These are phyloP conservation scores for Drosophila parthenogenetica DNA, from an alignment of 2,888 invertebrate species.

Conservation along the genomic window DNA sequence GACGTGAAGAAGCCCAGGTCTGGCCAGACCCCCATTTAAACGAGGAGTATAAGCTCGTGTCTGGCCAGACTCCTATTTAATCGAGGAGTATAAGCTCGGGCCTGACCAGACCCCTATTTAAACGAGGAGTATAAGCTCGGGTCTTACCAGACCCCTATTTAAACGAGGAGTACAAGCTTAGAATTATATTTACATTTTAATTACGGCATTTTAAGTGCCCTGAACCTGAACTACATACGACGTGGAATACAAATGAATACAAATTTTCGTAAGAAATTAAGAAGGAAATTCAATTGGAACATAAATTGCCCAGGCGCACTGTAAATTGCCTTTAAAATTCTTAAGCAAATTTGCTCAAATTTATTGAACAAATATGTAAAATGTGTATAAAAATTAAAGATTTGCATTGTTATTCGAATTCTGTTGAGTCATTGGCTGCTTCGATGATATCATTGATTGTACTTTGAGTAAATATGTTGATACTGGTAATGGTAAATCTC, in stretches of 20 bases:
- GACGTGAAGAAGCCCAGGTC: too few relatives aligned
- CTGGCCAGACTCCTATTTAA: too few relatives aligned
- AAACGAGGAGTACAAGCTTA: too few relatives aligned
- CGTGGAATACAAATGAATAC: neutral
- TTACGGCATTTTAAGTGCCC: conserved; percentile 58
- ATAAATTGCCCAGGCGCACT: conserved; percentile 10
- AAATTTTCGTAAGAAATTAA: conserved; percentile 24
- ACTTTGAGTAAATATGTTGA: conserved; percentile 17
- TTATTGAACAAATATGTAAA: conserved; percentile 27
- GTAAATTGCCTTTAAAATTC: conserved; percentile 33
- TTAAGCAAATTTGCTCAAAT: conserved; percentile 44
- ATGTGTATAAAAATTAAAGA: conserved; percentile 10
- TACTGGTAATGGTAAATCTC: conserved; percentile 14
- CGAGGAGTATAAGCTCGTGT: too few relatives aligned
- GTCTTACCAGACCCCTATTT: too few relatives aligned
- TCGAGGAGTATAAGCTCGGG: too few relatives aligned
- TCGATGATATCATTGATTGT: conserved; percentile 22
- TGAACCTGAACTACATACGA: conserved; percentile 45
- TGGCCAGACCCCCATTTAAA: too few relatives aligned
- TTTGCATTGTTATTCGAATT: conserved; percentile 20
- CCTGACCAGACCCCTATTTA: too few relatives aligned
- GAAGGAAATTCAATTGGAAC: conserved; percentile 41
- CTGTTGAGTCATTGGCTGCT: conserved; percentile 24
- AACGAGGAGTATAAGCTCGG: too few relatives aligned
- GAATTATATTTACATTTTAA: conserved; percentile 73